Conservation (phyloP, 2,888 invertebrate species). For the Aporophyla lueneburgensis region DNA sequence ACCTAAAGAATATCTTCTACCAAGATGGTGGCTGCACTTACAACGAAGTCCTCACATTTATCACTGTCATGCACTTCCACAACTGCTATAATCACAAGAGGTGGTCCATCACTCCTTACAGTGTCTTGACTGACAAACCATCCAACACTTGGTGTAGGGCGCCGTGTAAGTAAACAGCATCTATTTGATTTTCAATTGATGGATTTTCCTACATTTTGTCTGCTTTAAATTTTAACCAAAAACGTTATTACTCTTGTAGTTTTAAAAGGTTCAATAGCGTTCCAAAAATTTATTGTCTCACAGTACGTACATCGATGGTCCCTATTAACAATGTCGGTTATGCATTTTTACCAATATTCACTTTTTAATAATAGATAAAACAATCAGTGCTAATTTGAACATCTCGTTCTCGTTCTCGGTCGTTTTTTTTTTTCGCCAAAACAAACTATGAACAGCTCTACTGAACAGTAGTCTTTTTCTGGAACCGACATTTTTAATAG, state of each 20-base stretch:
- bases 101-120: constrained; percentile 88
- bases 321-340: too few species aligned
- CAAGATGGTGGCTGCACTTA: constrained; percentile 85
- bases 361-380: too few species aligned
- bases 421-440: too few species aligned
- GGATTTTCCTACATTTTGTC: not conserved
- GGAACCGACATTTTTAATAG: too few species aligned
- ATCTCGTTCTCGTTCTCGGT: too few species aligned
- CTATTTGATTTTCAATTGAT: not conserved
- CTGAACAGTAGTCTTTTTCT: too few species aligned
- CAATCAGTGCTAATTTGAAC: too few species aligned
- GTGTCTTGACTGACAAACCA: constrained; percentile 92
- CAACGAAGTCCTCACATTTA: constrained; percentile 81
- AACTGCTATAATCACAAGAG: constrained; percentile 89
- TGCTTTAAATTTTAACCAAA: too few species aligned
- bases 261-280: not conserved
- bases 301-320: too few species aligned
- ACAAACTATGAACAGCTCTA: too few species aligned
- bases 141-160: constrained; percentile 93
- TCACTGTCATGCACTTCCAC: constrained; percentile 41
- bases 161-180: constrained; percentile 79
- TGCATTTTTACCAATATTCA: too few species aligned
- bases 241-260: not conserved
- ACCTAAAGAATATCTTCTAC: constrained; percentile 88
- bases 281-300: too few species aligned